These are phyloP conservation scores for Drepana falcataria DNA, from an alignment of 2,888 invertebrate species.

Conservation along the genomic window DNA sequence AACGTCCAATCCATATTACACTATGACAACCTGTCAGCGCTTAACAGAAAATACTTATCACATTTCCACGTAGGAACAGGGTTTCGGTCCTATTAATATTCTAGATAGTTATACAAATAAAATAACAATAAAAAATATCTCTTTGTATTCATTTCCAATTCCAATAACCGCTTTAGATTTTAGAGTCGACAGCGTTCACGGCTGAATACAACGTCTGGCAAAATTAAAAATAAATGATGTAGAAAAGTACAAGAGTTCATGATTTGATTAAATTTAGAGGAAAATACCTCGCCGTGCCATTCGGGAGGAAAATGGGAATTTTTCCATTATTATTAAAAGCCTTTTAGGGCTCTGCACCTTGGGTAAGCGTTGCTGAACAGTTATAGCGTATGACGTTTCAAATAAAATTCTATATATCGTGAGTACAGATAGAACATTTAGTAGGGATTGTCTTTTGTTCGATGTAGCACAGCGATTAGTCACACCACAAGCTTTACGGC, in stretches of 20 bases:
- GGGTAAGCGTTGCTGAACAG: neutral
- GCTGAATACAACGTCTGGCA: slow-evolving; percentile 19
- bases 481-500: no score
- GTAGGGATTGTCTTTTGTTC: no score
- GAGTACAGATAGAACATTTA: no score
- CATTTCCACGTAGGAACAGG: no score
- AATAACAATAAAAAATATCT: no score
- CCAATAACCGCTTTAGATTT: neutral
- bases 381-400: neutral
- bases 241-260: slow-evolving; percentile 62
- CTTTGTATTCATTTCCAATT: neutral
- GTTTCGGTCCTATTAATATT: no score
- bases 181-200: slow-evolving; percentile 11
- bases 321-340: slow-evolving; percentile 60
- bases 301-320: slow-evolving; percentile 24
- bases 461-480: no score
- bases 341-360: slow-evolving; percentile 34
- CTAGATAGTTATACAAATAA: no score
- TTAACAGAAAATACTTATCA: no score
- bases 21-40: no score
- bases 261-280: slow-evolving; percentile 72
- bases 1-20: no score
- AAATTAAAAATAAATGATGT: slow-evolving; percentile 72
- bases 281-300: slow-evolving; percentile 53
- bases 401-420: no score